These are phyloP conservation scores for Ornithorhynchus anatinus DNA, from an alignment of 2,113 vertebrate genomes.

Conservation along the genomic window DNA sequence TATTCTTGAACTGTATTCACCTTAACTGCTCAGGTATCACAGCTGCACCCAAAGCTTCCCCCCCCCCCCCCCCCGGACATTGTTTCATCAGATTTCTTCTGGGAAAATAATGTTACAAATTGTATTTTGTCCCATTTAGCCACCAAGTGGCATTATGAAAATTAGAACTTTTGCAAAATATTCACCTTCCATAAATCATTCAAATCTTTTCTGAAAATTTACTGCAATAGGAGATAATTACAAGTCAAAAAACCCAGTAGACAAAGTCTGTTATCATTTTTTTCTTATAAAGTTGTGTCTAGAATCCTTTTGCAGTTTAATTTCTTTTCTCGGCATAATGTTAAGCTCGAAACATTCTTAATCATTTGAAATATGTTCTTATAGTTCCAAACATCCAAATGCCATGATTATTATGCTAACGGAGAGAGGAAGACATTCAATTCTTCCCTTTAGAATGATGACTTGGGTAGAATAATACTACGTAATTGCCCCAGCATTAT, in stretches of 20 bases:
- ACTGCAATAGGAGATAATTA: not conserved
- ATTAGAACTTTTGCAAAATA: not conserved
- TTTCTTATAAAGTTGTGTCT: not conserved
- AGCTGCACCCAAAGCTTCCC: no score
- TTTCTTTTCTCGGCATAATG: not conserved
- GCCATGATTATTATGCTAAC: not conserved
- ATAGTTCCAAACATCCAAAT: not conserved
- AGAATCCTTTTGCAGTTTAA: not conserved
- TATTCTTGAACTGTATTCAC: conserved; percentile 1
- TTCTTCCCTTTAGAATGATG: not conserved
- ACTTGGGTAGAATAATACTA: not conserved
- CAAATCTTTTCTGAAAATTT: conserved; percentile 1
- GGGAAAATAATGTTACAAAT: not conserved
- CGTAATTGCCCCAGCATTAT: not conserved
- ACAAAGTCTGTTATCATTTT: not conserved
- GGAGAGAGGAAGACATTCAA: not conserved
- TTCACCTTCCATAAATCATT: not conserved
- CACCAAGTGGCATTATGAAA: not conserved
- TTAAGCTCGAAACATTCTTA: not conserved
- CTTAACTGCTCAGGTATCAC: not conserved
- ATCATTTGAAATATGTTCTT: not conserved
- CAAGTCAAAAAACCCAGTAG: not conserved
- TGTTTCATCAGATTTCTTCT: not conserved
- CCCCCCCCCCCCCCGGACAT: not conserved
- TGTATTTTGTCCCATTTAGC: not conserved